These are phyloP conservation scores for Caenorhabditis macrosperma DNA, from an alignment of 2,888 invertebrate species.

Conservation along the genomic window DNA sequence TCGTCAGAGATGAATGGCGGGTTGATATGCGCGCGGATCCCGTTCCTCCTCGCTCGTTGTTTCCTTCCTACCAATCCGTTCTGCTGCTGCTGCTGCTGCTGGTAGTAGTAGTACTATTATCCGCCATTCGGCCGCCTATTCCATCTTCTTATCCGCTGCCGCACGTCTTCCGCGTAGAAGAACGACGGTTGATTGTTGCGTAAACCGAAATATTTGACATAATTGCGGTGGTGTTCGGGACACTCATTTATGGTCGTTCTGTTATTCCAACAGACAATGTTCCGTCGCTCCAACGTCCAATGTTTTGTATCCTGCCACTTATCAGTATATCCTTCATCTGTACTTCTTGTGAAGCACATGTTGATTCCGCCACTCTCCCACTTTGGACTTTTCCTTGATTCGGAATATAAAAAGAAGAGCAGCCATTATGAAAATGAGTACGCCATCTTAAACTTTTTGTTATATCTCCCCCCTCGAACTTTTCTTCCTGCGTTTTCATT, in stretches of 20 bases:
- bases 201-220: conserved; percentile 36
- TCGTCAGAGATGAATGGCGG: conserved; percentile 33
- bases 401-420: too few relatives aligned
- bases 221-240: conserved; percentile 31
- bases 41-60: conserved; percentile 12
- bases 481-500: too few relatives aligned
- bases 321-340: too few relatives aligned
- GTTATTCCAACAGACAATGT: not conserved
- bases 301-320: too few relatives aligned
- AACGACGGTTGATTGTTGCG: not conserved
- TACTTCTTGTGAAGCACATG: too few relatives aligned
- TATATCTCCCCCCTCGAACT: too few relatives aligned
- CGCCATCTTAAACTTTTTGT: too few relatives aligned
- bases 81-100: not conserved
- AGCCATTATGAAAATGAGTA: too few relatives aligned
- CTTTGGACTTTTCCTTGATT: too few relatives aligned
- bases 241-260: not conserved
- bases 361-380: too few relatives aligned
- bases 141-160: conserved; percentile 14
- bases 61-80: conserved; percentile 9
- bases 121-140: not conserved
- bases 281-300: not conserved
- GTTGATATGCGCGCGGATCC: conserved; percentile 47
- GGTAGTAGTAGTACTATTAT: conserved; percentile 16
- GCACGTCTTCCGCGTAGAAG: not conserved